Percentiles rank a stretch among this genome's conserved stretches.
These are phyloP conservation scores for Anabas testudineus DNA, from an alignment of 2,797 vertebrate species.

Conservation along the genomic window DNA sequence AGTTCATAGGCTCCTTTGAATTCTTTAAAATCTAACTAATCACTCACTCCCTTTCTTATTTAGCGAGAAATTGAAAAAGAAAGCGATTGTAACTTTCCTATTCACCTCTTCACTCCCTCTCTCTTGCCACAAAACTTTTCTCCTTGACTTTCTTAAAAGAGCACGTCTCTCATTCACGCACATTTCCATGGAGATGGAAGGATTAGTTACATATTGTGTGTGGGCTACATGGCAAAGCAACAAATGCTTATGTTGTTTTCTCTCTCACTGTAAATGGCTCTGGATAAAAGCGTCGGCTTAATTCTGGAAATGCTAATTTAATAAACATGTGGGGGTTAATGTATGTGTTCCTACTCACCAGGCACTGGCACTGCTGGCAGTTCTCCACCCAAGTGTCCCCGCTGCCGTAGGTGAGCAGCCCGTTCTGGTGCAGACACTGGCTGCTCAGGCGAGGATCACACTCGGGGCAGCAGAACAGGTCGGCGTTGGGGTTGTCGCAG, in stretches of 20 bases:
- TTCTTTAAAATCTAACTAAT: constrained; percentile 63
- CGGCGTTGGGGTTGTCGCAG: constrained; percentile 96
- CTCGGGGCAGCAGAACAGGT: constrained; percentile 98
- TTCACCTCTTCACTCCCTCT: constrained; percentile 58
- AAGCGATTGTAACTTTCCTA: constrained; percentile 45
- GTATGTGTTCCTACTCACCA: constrained; percentile 85
- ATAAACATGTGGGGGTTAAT: neutral
- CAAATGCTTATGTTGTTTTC: constrained; percentile 27
- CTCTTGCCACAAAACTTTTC: constrained; percentile 52
- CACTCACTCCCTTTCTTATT: constrained; percentile 34
- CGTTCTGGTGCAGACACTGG: constrained; percentile 96
- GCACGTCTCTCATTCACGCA: constrained; percentile 42
- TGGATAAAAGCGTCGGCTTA: neutral
- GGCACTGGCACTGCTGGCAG: constrained; percentile 96
- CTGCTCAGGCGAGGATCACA: constrained; percentile 96
- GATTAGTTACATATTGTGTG: constrained; percentile 41
- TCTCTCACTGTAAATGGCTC: constrained; percentile 5
- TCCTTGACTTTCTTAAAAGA: constrained; percentile 66
- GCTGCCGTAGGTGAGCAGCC: constrained; percentile 92
- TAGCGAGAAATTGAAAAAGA: constrained; percentile 47
- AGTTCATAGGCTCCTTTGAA: constrained; percentile 40
- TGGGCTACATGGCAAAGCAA: constrained; percentile 29
- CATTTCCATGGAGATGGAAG: constrained; percentile 68
- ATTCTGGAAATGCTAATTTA: neutral
- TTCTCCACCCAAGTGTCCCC: constrained; percentile 97